These are phyloP conservation scores for Cecidostiba fungosa DNA, from an alignment of 2,888 invertebrate species.

Conservation along the genomic window DNA sequence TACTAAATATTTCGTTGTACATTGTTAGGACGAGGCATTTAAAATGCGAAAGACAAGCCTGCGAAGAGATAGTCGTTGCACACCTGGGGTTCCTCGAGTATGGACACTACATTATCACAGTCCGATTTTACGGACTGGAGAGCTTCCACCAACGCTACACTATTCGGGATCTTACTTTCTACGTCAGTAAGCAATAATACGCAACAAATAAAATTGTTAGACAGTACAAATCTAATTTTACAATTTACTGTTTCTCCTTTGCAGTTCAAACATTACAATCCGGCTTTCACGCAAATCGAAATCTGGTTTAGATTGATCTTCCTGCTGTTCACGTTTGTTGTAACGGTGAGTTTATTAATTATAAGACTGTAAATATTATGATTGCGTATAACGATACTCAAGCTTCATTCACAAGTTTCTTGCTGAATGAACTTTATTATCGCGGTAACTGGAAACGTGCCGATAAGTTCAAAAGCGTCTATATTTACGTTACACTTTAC, in stretches of 20 bases:
- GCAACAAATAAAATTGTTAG: background rate
- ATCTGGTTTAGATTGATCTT: conserved; percentile 98
- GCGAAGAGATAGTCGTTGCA: conserved; percentile 93
- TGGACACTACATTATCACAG: conserved; percentile 92
- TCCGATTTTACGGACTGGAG: conserved; percentile 92
- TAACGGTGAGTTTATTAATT: conserved; percentile 86
- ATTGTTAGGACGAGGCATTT: conserved; percentile 88
- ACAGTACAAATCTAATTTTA: conserved; percentile 33
- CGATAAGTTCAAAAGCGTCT: background rate
- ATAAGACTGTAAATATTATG: conserved; percentile 10
- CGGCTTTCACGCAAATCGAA: conserved; percentile 97
- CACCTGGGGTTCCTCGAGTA: conserved; percentile 95
- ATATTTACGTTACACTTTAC: conserved; percentile 44
- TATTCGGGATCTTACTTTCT: conserved; percentile 91
- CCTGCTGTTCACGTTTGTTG: conserved; percentile 91
- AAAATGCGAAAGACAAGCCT: conserved; percentile 89
- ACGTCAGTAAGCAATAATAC: conserved; percentile 84
- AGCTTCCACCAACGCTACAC: conserved; percentile 92
- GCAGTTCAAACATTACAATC: conserved; percentile 98
- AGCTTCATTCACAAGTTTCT: background rate
- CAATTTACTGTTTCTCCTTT: conserved; percentile 75
- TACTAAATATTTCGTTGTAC: background rate
- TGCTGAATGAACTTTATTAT: background rate
- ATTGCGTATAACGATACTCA: background rate
- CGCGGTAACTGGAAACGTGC: background rate